Evolutionary conservation across 1,140 invertebrate genomes (phyloP).

Genomic region (Hyphantria cunea): DNA sequence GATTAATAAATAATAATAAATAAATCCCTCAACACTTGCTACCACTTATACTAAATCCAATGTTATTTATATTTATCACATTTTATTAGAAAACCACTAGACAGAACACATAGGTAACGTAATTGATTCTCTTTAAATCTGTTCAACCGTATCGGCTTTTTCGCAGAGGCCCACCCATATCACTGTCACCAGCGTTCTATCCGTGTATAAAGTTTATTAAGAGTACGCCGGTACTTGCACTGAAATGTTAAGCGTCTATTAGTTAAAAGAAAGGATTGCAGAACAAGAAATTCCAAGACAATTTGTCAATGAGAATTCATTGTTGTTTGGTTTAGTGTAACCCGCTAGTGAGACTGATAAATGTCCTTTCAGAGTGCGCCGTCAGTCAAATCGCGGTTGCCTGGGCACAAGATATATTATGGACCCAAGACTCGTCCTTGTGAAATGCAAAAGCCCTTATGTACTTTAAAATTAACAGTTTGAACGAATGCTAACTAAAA

Average conservation of each 20-base stretch:
- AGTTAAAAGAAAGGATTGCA: conserved; percentile 57
- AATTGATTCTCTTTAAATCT: not conserved
- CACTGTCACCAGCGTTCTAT: not conserved
- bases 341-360: conserved; percentile 78
- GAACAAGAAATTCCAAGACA: conserved; percentile 71
- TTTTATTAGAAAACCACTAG: not conserved
- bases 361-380: conserved; percentile 77
- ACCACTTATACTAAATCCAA: too few species aligned
- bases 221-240: not conserved
- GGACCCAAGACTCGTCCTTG: conserved; percentile 69
- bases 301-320: conserved; percentile 81
- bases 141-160: not conserved
- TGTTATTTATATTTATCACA: not conserved
- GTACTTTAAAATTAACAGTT: conserved; percentile 61
- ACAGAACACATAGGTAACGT: not conserved
- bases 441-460: conserved; percentile 48
- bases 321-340: conserved; percentile 80
- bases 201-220: not conserved
- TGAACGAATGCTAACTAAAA: conserved; percentile 46
- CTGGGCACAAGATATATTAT: conserved; percentile 79
- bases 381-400: conserved; percentile 79
- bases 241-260: conserved; percentile 36
- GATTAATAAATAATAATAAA: too few species aligned
- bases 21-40: too few species aligned
- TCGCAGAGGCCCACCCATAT: not conserved